Evolutionary conservation across 2,113 vertebrate species (phyloP).

Genomic region (Fukomys damarensis): DNA sequence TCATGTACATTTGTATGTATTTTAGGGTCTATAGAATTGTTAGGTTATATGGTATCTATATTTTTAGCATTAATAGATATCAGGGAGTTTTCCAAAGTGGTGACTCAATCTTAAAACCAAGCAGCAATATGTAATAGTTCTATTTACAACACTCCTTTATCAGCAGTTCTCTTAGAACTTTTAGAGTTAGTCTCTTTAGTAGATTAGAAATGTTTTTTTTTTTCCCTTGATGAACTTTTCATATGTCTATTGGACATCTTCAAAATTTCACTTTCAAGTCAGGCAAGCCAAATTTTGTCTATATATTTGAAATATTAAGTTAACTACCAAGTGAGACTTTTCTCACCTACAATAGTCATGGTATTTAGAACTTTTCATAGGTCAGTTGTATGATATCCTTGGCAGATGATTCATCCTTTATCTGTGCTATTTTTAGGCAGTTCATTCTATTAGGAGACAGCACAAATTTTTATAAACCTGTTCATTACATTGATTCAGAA

Average conservation of each 20-base stretch:
- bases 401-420: background rate
- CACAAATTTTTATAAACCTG: background rate
- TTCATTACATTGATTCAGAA: conserved; percentile 4
- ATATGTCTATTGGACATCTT: background rate
- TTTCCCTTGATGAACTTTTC: background rate
- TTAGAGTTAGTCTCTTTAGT: background rate
- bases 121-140: background rate
- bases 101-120: background rate
- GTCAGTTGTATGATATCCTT: background rate
- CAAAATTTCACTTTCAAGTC: background rate
- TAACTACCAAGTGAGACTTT: background rate
- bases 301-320: background rate
- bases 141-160: background rate
- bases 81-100: background rate
- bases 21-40: background rate
- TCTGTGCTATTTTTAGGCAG: background rate
- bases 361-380: background rate
- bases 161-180: background rate
- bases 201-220: background rate
- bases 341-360: background rate
- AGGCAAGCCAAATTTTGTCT: background rate
- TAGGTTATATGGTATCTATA: background rate
- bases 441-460: background rate
- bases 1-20: background rate
- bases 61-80: conserved; percentile 13